These are phyloP conservation scores for Drosophila birchii DNA, from an alignment of 2,888 invertebrate species.

Conservation along the genomic window DNA sequence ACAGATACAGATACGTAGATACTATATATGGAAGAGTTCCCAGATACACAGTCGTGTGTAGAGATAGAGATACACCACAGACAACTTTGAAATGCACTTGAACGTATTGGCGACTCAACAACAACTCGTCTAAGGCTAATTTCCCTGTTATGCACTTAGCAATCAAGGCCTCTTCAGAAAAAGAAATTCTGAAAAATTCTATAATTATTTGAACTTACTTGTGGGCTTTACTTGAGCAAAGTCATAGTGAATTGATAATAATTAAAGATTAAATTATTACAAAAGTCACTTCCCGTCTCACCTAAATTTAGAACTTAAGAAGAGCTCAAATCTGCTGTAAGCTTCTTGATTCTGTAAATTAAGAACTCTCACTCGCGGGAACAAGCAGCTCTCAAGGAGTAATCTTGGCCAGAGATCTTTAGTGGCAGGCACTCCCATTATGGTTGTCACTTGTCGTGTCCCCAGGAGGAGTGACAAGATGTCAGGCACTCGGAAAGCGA, in stretches of 20 bases:
- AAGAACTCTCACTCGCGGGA: conserved; percentile 2
- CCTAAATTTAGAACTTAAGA: not conserved
- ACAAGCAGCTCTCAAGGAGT: conserved; percentile 14
- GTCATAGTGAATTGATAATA: too few species aligned
- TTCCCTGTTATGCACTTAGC: conserved; percentile 27
- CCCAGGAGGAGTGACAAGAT: conserved; percentile 29
- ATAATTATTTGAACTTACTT: not conserved
- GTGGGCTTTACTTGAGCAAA: not conserved
- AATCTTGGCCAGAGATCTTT: conserved; percentile 13
- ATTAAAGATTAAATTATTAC: not conserved
- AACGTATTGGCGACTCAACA: conserved; percentile 41
- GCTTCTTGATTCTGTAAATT: not conserved
- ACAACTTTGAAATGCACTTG: conserved; percentile 76
- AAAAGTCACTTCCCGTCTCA: not conserved
- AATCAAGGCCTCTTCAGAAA: not conserved
- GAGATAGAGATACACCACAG: conserved; percentile 23
- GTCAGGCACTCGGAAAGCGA: conserved; percentile 22
- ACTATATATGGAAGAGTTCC: not conserved
- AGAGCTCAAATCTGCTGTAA: not conserved
- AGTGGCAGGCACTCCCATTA: conserved; percentile 14
- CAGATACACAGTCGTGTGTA: not conserved
- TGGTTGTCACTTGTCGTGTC: conserved; percentile 14
- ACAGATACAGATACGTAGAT: conserved; percentile 35
- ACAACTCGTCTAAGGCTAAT: conserved; percentile 12
- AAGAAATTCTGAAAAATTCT: not conserved